Base-by-base conservation (phyloP, 2,888 invertebrate genomes). In the Latrodectus hesperus region DNA sequence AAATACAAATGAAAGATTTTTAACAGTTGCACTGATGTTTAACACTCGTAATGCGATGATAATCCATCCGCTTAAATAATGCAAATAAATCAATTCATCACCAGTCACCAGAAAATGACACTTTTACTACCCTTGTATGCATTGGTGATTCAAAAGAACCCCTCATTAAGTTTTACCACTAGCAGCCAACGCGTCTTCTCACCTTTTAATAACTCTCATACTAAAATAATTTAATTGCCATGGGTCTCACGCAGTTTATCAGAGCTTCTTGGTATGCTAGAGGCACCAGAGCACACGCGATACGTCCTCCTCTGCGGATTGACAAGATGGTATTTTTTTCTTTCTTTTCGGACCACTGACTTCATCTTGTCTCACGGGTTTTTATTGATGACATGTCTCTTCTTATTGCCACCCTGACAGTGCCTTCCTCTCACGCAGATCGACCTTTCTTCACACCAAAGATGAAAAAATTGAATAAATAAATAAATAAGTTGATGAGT, bases 391-490 rank as follows among this genome's bases (percentile, higher is more conserved):
- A 51, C 83, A 26, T 26, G n/a, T 77, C 76, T 64, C 38, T 11
- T 38, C 22, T 26, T 49, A n/a, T 16, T 76, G 77, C 83, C 83
- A 84, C 77, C 83, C 83, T 77, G 65, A n/a, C 17, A 80, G 79
- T 60, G 51, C 79, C 17, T 60, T 80, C 55, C 83, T 84, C 68
- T 76, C 83, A 84, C 83, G 76, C 83, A 84, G 77, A 64, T 68
- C 64, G 71, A 51, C 64, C 83, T 55, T 84, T 77, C n/a, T 84
- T 84, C 83, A 77, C 83, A 71, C 83, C 83, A 84, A 76, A 84
- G 76, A 84, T 76, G 70, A 53, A 38, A 38, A 38, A 38, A 6
- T 38, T 38, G 38, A 38, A 38, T 38, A 38, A 38, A 38, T 38
- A 38, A 38, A 17, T 9, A 17, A 49, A n/a, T 26, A 77, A 64